Percentiles rank a stretch among this genome's conserved stretches.
These are phyloP conservation scores for Urocitellus parryii DNA, from an alignment of 2,113 vertebrate genomes.

Conservation along the genomic window DNA sequence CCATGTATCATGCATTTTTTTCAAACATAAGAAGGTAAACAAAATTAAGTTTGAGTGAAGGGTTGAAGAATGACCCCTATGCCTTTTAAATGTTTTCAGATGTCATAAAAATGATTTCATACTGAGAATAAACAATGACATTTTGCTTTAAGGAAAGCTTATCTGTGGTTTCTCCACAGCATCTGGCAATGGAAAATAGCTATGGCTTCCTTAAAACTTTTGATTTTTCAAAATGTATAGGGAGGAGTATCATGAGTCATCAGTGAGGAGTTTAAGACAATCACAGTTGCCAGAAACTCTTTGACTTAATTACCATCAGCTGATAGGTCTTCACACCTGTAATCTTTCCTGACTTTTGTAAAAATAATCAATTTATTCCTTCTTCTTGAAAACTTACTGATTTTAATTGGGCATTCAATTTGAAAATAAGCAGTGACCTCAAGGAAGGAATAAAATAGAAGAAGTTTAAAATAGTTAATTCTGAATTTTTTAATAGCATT, in stretches of 20 bases:
- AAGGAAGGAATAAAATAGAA: constrained; percentile 25
- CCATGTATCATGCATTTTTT: constrained; percentile 78
- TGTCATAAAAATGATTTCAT: constrained; percentile 83
- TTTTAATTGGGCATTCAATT: neutral
- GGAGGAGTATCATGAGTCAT: constrained; percentile 72
- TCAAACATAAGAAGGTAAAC: constrained; percentile 81
- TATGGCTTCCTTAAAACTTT: constrained; percentile 75
- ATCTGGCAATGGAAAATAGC: constrained; percentile 74
- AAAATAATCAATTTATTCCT: neutral
- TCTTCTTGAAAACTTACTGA: neutral
- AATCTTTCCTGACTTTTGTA: neutral
- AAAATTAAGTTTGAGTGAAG: constrained; percentile 77
- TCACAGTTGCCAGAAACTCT: constrained; percentile 71
- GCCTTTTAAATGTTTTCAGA: constrained; percentile 83
- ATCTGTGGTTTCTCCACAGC: constrained; percentile 75
- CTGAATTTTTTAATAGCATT: constrained; percentile 20
- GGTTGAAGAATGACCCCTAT: constrained; percentile 75
- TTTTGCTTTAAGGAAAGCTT: constrained; percentile 82
- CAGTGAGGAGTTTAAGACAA: constrained; percentile 64
- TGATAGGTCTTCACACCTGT: constrained; percentile 20
- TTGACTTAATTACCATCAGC: constrained; percentile 26
- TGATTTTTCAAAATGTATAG: constrained; percentile 76
- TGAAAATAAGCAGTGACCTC: neutral
- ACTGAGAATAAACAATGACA: constrained; percentile 81
- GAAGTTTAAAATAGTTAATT: neutral